phyloP scores from a whole-genome alignment of 2,113 vertebrate species.

The Mustelus asterias region DNA sequence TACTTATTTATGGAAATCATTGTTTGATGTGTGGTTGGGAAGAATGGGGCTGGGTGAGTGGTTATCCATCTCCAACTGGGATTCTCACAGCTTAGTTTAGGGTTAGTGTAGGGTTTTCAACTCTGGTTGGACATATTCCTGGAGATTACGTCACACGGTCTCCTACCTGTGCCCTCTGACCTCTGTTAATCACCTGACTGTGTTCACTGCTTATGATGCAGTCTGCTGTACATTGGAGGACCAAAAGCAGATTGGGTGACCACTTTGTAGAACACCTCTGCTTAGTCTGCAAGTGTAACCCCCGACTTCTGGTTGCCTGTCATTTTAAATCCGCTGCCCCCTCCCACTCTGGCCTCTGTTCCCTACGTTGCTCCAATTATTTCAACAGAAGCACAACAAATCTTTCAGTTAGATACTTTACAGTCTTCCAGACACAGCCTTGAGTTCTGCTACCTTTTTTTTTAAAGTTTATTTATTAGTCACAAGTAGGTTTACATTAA shows the following conservation, averaged over 20 bases:
- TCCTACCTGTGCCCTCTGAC: not conserved
- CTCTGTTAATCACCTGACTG: too few species aligned
- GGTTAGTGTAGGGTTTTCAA: not conserved
- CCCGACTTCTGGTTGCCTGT: not conserved
- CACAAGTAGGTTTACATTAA: too few species aligned
- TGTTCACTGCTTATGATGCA: not conserved
- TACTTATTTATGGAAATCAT: not conserved
- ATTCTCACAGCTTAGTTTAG: not conserved
- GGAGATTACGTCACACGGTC: not conserved
- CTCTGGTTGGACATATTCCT: not conserved
- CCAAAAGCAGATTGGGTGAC: not conserved
- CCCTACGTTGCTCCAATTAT: not conserved
- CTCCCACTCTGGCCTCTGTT: not conserved
- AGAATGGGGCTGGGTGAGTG: too few species aligned
- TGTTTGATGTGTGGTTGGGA: not conserved
- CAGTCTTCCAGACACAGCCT: not conserved
- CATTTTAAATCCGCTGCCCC: not conserved
- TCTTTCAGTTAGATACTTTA: not conserved
- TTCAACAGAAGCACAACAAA: not conserved
- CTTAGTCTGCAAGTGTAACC: too few species aligned
- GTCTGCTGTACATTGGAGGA: not conserved
- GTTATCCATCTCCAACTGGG: not conserved
- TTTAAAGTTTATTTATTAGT: too few species aligned
- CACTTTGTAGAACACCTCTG: too few species aligned
- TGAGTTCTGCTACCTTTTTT: too few species aligned